Evolutionary conservation across 2,888 invertebrate genomes (phyloP), one percentile per base, ranked within the genome.

Genomic region (Drosophila tripunctata): DNA sequence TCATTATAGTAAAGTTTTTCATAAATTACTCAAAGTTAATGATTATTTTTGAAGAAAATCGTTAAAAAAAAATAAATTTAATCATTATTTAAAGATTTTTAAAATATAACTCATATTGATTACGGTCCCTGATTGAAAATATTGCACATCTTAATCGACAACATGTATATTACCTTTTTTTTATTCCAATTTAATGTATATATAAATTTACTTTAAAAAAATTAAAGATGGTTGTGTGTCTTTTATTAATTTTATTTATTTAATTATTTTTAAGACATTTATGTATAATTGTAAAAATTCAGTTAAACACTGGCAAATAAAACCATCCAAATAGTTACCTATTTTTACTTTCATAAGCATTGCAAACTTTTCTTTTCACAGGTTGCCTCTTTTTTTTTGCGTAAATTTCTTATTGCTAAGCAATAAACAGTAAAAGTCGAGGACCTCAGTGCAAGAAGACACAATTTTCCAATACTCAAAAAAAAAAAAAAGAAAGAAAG

Each of bases 391-490:
- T 61, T 31, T 33, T 31, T 22, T 30, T 56, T 27, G 27, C 17
- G 40, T 30, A 22, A 19, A 47, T 47, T 38, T 67, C 14, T 51
- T 33, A 36, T 30, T 41, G 22, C 35, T 15, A 27, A 17, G 48
- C 33, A 30, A 30, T 41, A 41, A 65, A 45, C 27, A 41, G 35
- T 50, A 54, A 58, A 65, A 73, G 67, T 80, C 82, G 77, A 79
- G 72, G 80, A 83, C 64, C 80, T 61, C 41, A 17, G 24, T 35
- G 19, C 35, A 48, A 31, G 51, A 41, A 36, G 7, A 19, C 45
- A 19, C 14, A 44, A 17, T 27, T 6, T 33, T 27, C 47, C 35
- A 14, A 17, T 21, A 36, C 27, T 15, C 19, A 38, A 24, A 12
- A 14, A 8, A 21, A 22, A 24, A 38, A 33, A 38, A 33, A 27